phyloP scores from a whole-genome alignment of 2,113 vertebrate species.

The Alexandromys fortis region DNA sequence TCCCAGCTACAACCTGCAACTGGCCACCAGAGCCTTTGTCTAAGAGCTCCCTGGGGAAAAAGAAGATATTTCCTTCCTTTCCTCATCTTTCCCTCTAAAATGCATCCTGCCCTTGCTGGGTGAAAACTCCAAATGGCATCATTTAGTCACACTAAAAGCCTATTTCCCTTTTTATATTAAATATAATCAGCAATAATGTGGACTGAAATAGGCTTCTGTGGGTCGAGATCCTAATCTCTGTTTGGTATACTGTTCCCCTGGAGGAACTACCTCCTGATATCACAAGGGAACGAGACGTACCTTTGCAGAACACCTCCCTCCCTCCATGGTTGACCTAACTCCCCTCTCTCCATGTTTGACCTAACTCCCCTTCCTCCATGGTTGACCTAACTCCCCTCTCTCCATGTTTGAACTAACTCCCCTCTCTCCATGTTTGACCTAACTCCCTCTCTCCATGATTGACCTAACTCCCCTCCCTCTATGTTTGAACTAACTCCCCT shows the following conservation, averaged over 20 bases:
- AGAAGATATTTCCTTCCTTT: neutral
- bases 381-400: neutral
- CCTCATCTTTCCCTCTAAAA: too few relatives aligned
- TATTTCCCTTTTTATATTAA: constrained; percentile 40
- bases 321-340: neutral
- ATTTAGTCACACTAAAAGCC: constrained; percentile 7
- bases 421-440: neutral
- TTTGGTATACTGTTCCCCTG: constrained; percentile 43
- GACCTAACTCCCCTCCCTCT: neutral
- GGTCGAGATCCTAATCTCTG: constrained; percentile 10
- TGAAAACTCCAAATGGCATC: constrained; percentile 34
- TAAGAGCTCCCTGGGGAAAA: neutral
- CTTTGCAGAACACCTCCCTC: constrained; percentile 28
- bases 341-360: neutral
- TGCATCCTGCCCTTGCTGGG: neutral
- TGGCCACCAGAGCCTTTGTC: neutral
- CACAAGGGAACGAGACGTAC: constrained; percentile 32
- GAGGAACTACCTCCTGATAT: constrained; percentile 34
- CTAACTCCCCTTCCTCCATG: neutral
- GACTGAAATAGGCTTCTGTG: constrained; percentile 54
- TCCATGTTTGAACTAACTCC: neutral
- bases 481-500: neutral
- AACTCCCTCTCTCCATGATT: neutral
- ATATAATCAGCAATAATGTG: constrained; percentile 28
- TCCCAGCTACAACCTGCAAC: neutral